Evolutionary conservation across 2,888 invertebrate genomes (phyloP).

Genomic region (Pegoplata infirma): DNA sequence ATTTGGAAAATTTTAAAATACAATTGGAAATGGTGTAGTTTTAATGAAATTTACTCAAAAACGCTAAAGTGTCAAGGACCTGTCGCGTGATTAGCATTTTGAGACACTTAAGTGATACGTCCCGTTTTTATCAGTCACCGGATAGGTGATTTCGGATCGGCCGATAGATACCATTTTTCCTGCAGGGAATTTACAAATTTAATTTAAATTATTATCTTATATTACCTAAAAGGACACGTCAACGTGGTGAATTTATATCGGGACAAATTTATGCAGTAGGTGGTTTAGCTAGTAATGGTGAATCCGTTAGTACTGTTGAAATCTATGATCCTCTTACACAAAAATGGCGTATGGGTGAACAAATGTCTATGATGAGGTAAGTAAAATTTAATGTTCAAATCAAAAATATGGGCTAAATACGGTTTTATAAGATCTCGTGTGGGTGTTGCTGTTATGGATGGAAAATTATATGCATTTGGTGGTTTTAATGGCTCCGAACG

Average conservation of each 20-base stretch:
- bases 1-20: too few species aligned
- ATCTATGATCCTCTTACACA: conserved; percentile 86
- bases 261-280: conserved; percentile 93
- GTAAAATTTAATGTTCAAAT: neutral
- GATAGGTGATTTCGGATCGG: too few species aligned
- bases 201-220: conserved; percentile 3
- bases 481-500: conserved; percentile 92
- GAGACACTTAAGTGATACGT: too few species aligned
- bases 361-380: conserved; percentile 87
- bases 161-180: too few species aligned
- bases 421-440: conserved; percentile 83
- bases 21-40: too few species aligned
- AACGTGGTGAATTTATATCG: conserved; percentile 85
- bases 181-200: too few species aligned
- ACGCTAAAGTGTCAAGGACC: too few species aligned
- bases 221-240: conserved; percentile 81
- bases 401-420: neutral
- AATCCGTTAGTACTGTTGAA: conserved; percentile 91
- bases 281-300: conserved; percentile 89
- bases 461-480: conserved; percentile 88
- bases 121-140: too few species aligned
- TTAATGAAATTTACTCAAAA: too few species aligned
- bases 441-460: conserved; percentile 90
- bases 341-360: conserved; percentile 87
- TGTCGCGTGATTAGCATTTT: too few species aligned